Base-by-base conservation (phyloP, 2,888 invertebrate species). In the Bursaphelenchus okinawaensis region DNA sequence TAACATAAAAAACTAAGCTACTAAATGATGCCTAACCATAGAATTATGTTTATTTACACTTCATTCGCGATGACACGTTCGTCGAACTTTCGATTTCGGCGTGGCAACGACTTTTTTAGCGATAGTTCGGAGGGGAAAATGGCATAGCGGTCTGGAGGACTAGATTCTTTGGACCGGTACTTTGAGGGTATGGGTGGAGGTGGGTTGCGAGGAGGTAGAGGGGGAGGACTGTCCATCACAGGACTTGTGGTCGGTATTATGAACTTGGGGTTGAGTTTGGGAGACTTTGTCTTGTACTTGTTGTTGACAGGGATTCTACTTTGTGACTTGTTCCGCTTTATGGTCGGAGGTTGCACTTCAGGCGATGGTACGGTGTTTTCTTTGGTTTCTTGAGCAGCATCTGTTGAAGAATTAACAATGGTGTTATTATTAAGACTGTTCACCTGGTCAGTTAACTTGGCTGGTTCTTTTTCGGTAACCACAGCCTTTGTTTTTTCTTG, bases 71-170 rank as follows among this genome's bases (percentile, higher is more conserved):
- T 40, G n/a, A 40, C 40, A 12, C 40, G 12, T 40, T 40, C 6
- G 6, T 40, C 29, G 4, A 50, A 27, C 40, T 59, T 51, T 40
- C 51, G 26, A n/a, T 20, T 1, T 54, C 74, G 40, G 16, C 77
- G 60, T 12, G 76, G 76, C 3, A 77, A 68, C 2, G 76, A 76
- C 58, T 76, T 77, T 55, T 76, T 75, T 55, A 78, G 68, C 63
- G 71, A 74, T 6, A 73, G 68, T 59, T 77, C 75, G 0, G 70
- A 70, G 0, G 77, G 77, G 55, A 77, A 78, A 7, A 78, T 77
- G 0, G 75, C 73, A 57, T 77, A 77, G 26, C 55, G 24, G 55
- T 12, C 31, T 28, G 19, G 16, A 22, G 24, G 20, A 24, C 26
- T 50, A 22, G 20, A 23, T 27, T 29, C 27, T 62, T 62, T 28